Conservation (phyloP, 2,797 vertebrate species). For the Glyptemys insculpta region DNA sequence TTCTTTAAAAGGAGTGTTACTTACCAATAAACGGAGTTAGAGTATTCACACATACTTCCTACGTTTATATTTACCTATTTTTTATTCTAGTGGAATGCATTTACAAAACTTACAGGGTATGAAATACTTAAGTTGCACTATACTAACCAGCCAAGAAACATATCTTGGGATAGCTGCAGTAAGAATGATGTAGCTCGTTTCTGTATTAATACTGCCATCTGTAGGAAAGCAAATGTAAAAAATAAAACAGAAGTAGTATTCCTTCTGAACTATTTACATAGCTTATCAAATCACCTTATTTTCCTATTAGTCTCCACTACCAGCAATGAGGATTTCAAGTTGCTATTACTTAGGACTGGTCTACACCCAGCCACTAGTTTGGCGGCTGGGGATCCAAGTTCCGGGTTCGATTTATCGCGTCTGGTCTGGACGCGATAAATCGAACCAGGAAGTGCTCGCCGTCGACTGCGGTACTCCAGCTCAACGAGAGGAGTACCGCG, state of each 20-base stretch:
- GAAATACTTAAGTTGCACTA: neutral
- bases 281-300: fast-evolving
- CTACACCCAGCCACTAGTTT: too few species aligned
- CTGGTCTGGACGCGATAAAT: too few species aligned
- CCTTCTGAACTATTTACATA: fast-evolving
- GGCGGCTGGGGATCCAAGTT: too few species aligned
- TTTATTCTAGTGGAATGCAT: neutral
- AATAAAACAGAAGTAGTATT: neutral
- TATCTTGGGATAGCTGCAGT: constrained; percentile 91
- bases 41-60: neutral
- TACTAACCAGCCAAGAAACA: constrained; percentile 92
- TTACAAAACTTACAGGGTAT: neutral
- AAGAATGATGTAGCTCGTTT: constrained; percentile 90
- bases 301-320: too few species aligned
- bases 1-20: neutral
- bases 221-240: constrained; percentile 73
- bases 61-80: neutral
- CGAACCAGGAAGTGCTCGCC: too few species aligned
- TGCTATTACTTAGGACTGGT: too few species aligned
- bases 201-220: constrained; percentile 92
- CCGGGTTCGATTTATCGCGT: too few species aligned
- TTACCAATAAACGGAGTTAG: neutral
- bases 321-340: neutral
- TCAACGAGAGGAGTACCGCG: too few species aligned
- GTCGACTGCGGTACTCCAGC: too few species aligned